Conservation (phyloP, 1,140 invertebrate genomes). For the Teleopsis dalmanni region DNA sequence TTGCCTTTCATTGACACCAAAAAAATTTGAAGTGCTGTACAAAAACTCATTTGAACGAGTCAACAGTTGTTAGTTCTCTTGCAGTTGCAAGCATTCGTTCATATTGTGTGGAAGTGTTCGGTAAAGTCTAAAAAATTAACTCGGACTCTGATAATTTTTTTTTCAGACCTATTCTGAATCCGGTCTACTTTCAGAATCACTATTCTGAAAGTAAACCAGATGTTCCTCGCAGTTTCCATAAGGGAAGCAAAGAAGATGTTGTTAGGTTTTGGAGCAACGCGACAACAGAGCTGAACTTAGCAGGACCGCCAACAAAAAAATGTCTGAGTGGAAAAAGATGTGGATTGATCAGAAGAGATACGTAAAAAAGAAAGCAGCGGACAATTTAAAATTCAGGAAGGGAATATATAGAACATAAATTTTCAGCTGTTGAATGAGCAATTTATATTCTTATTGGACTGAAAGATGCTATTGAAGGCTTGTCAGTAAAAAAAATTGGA, state of each 20-base stretch:
- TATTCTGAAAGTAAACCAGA: not conserved
- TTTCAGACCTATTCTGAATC: not conserved
- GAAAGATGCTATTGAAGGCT: not conserved
- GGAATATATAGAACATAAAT: no score
- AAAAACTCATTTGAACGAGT: no score
- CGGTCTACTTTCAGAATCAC: no score
- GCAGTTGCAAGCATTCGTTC: no score
- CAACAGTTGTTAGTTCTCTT: no score
- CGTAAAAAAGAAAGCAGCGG: conserved; percentile 1
- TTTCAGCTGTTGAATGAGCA: not conserved
- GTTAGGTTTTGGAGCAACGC: no score
- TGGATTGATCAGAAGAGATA: conserved; percentile 1
- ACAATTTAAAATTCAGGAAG: no score
- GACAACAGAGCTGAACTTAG: no score
- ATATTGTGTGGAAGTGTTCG: no score
- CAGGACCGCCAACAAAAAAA: not conserved
- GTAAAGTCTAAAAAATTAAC: no score
- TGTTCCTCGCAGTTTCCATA: not conserved
- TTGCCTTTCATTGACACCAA: no score
- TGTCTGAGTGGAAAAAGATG: conserved; percentile 4
- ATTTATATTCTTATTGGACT: not conserved
- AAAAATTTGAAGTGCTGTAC: not conserved
- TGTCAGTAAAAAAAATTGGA: not conserved
- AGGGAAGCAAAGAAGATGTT: not conserved
- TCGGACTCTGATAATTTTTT: not conserved